These are phyloP conservation scores for Malacoctenus gilli DNA, from an alignment of 2,797 vertebrate species.

Conservation along the genomic window DNA sequence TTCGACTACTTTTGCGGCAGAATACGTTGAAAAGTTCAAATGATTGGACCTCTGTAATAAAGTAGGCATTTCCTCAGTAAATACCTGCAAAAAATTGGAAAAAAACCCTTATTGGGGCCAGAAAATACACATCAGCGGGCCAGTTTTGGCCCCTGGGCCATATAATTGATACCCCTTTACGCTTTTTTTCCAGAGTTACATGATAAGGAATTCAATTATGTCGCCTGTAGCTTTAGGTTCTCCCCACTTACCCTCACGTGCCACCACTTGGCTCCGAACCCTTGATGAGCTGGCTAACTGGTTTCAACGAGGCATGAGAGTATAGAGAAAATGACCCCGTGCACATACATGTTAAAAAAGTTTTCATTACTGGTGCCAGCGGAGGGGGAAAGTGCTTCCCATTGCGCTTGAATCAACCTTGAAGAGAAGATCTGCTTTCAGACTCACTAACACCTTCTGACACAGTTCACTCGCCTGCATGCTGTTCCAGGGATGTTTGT, in stretches of 20 bases:
- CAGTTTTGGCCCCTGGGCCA: too few relatives aligned
- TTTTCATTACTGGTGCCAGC: slow-evolving; percentile 61
- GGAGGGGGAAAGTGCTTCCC: slow-evolving; percentile 68
- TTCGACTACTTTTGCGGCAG: too few relatives aligned
- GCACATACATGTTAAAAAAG: slow-evolving; percentile 39
- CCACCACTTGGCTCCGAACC: slow-evolving; percentile 54
- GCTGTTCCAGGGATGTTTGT: slow-evolving; percentile 77
- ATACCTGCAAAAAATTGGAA: too few relatives aligned
- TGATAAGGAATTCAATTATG: slow-evolving; percentile 8
- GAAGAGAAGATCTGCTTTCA: slow-evolving; percentile 81
- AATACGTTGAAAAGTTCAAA: too few relatives aligned
- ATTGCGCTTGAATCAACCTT: slow-evolving; percentile 69
- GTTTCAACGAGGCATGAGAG: slow-evolving; percentile 71
- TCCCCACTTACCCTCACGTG: slow-evolving; percentile 46
- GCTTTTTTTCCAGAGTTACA: too few relatives aligned
- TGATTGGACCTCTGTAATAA: too few relatives aligned
- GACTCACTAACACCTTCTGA: slow-evolving; percentile 79
- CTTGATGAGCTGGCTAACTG: slow-evolving; percentile 72
- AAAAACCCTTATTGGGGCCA: too few relatives aligned
- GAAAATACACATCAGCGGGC: too few relatives aligned
- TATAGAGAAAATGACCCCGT: slow-evolving; percentile 56
- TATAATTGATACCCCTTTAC: too few relatives aligned
- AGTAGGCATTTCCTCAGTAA: too few relatives aligned
- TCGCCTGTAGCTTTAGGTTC: slow-evolving; percentile 15
- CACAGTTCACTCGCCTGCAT: slow-evolving; percentile 77